Base-by-base conservation (phyloP, 2,113 vertebrate genomes). In the Microcebus murinus region DNA sequence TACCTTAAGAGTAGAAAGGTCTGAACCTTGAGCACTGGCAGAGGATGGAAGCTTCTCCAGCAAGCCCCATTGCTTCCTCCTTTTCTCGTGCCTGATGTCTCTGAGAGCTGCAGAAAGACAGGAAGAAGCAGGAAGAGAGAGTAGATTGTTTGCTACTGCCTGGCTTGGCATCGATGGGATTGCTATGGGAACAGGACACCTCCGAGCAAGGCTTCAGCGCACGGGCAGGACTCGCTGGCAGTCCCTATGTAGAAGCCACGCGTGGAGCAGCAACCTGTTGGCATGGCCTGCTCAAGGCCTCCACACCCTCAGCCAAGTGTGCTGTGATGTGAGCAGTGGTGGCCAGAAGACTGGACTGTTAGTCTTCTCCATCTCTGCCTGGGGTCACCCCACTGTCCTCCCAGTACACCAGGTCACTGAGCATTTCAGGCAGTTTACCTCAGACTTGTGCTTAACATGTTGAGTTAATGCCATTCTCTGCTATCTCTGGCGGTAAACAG, bases 221-320 rank as follows among this genome's bases (percentile, higher is more conserved):
- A 21, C 14, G 27, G 36, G 31, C 52, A 81, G 45, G 27, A 29
- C 14, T 10, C 18, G 6, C 8, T 18, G 8, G 1, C 1, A 29
- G 1, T 29, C 29, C 18, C 27, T 2, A 34, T 1, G 14, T 4
- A 31, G 20, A 81, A 65, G n/a, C n/a, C 17, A 0, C 3, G 0
- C 5, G 3, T 0, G 29, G 20, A 36, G 39, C 0, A 20, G 25
- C 29, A 71, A 23, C 17, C 14, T 27, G 34, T 55, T 52, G 29
- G 18, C 70, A 31, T 18, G 25, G 34, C 12, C 20, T 8, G n/a
- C 71, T 59, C n/a, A 29, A 59, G 73, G 12, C 4, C 65, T 94
- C 65, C n/a, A 1, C 4, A 4, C 4, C 4, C 21, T 34, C 39
- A 14, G 6, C 20, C 10, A 74, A 34, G 5, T 14, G 52, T 20